Evolutionary conservation across 1,140 invertebrate genomes (phyloP), one percentile per base, ranked within the genome.

Genomic region (Scaptomyza graminum): DNA sequence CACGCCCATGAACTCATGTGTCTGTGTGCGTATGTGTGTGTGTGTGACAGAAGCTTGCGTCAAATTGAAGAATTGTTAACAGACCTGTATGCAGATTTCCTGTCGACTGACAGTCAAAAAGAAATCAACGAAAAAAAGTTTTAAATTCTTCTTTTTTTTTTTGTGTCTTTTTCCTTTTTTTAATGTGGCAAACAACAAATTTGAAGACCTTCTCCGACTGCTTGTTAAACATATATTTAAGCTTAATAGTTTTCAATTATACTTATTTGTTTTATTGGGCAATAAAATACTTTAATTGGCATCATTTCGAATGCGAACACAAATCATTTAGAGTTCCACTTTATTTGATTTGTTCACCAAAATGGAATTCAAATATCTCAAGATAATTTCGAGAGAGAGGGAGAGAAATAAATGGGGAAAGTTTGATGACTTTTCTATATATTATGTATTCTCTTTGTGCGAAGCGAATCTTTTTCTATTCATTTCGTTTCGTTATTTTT

Each of bases 21-120:
- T 51, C 43, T 39, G 39, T 9, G 7, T 34, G 7, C 9, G 7
- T 34, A 0, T 34, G 7, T 34, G 6, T 34, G 7, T 34, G 7
- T 34, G 7, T 34, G 31, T 34, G 8, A 34, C 31, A 34, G 18
- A 22, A 25, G 39, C 47, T 31, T 34, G 63, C 47, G 55, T 72
- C 62, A 59, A 52, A 71, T 22, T 22, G 68, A 25, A 9, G 52
- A 70, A 66, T 71, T 51, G 52, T 66, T 34, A 39, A 54, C 56
- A 61, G 67, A 84, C 76, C 64, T 84, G 85, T 84, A 85, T 84
- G 79, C 82, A 84, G 85, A 87, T 84, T 81, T 84, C 77, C 87
- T 81, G 69, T 72, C 73, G 61, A 64, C 65, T 68, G 54, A 79
- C 55, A 77, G 67, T 67, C 52, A 55, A 50, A 28, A 54, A 56